Evolutionary conservation across 2,797 vertebrate species (phyloP), one percentile per base, ranked within the genome.

Genomic region (Coccyzus lansbergi): DNA sequence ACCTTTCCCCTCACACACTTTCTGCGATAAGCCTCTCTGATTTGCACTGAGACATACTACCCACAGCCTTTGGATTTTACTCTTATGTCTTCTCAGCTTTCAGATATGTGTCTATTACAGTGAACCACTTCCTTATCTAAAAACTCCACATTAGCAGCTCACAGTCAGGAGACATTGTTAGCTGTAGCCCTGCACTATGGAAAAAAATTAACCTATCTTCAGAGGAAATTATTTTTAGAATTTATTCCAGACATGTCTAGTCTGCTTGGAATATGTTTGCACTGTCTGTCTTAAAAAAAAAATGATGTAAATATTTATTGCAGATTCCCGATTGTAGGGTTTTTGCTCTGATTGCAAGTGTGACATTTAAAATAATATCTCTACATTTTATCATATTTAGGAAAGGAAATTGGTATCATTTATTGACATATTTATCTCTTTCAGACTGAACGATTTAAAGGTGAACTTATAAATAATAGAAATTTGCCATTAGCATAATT

Each of bases 181-280:
- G 55, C 33, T 76, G 38, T 42, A 94, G 78, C 12, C 29, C 77
- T 42, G 52, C 33, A 40, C 87, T 88, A 46, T 60, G 85, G 92
- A 95, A 65, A 95, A 90, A 36, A 93, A 88, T 91, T 93, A 95
- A 76, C 62, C n/a, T 85, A 91, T 64, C 81, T 79, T 83, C 64
- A 82, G 82, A 55, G 68, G 44, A 95, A 95, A 94, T 49, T 85
- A 95, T 80, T 84, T 91, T 96, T 94, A 95, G 93, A 92, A 91
- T 91, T 88, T 86, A 90, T 75, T 89, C 84, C 75, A 94, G 91
- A 84, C 75, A 75, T 91, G 72, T 93, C 95, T 94, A 93, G 95
- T 94, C 95, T 95, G 77, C 70, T 88, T 76, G 40, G 92, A 90
- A 86, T 78, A 64, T 49, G 44, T 88, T 91, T 96, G 60, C 36